Evolutionary conservation across 2,888 invertebrate species (phyloP).

Genomic region (Ophonus ardosiacus): DNA sequence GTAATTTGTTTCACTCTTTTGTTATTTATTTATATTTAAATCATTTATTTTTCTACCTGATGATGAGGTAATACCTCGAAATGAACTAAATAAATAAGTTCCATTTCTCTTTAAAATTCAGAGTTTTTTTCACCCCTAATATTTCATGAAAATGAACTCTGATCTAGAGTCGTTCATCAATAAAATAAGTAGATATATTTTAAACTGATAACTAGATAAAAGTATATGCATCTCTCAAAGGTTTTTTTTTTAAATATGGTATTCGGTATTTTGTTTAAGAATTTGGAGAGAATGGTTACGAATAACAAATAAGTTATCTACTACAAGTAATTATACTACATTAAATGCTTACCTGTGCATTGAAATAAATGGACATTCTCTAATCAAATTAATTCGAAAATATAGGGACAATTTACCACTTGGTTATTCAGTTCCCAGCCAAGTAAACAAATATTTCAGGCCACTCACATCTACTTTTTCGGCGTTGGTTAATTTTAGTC

Average conservation of each 20-base stretch:
- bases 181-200: constrained; percentile 65
- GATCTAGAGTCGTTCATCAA: no score
- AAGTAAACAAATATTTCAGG: constrained; percentile 34
- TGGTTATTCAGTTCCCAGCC: constrained; percentile 51
- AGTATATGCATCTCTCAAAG: constrained; percentile 62
- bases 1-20: no score
- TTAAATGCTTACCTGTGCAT: constrained; percentile 65
- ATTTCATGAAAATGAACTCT: no score
- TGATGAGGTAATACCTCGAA: no score
- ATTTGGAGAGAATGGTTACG: constrained; percentile 67
- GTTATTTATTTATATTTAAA: no score
- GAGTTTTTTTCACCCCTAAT: no score
- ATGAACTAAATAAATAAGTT: no score
- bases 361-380: constrained; percentile 66
- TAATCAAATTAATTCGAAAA: constrained; percentile 60
- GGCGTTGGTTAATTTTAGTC: constrained; percentile 37
- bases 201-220: constrained; percentile 64
- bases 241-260: constrained; percentile 67
- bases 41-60: no score
- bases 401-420: constrained; percentile 13
- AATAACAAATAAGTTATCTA: constrained; percentile 63
- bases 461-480: constrained; percentile 35
- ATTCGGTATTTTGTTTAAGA: constrained; percentile 66
- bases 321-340: constrained; percentile 67
- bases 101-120: no score